A percentile compares a stretch with the other conserved stretches of the same genome.
phyloP scores from a whole-genome alignment of 1,140 invertebrate genomes.

The Temnothorax curvispinosus region DNA sequence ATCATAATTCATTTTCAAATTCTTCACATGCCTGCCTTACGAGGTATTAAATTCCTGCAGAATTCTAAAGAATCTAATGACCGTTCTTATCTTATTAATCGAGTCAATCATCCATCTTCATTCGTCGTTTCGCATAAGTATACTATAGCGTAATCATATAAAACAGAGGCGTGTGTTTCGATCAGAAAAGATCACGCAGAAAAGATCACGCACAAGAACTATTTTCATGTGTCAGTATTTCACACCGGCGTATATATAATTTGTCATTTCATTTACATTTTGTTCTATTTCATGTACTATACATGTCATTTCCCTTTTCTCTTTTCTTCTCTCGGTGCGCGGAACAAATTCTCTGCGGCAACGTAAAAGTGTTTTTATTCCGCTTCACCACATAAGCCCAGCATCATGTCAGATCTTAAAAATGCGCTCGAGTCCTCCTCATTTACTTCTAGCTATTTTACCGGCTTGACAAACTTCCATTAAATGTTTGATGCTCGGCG shows the following conservation, averaged over 20 bases:
- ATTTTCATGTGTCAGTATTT: background rate
- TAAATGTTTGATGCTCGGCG: background rate
- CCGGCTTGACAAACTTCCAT: slow-evolving; percentile 20
- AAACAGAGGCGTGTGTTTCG: background rate
- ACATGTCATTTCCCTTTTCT: background rate
- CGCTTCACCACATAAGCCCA: background rate
- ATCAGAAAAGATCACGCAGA: background rate
- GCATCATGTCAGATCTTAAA: slow-evolving; percentile 26
- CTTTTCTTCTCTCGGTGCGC: background rate
- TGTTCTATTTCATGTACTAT: background rate
- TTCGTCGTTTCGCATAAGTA: slow-evolving; percentile 4
- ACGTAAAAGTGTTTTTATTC: slow-evolving; percentile 23
- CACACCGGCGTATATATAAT: background rate
- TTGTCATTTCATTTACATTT: slow-evolving; percentile 10
- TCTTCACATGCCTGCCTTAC: background rate
- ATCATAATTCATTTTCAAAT: slow-evolving; percentile 40
- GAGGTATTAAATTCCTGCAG: slow-evolving; percentile 25
- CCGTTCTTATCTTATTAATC: slow-evolving; percentile 43
- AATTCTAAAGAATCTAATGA: slow-evolving; percentile 32
- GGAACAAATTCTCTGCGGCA: background rate
- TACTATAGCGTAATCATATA: background rate
- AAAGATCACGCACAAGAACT: background rate
- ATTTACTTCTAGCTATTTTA: slow-evolving; percentile 31
- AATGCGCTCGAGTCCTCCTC: slow-evolving; percentile 15
- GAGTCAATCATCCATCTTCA: slow-evolving; percentile 51